These are phyloP conservation scores for Ahaetulla prasina DNA, from an alignment of 2,113 vertebrate species.

Conservation along the genomic window DNA sequence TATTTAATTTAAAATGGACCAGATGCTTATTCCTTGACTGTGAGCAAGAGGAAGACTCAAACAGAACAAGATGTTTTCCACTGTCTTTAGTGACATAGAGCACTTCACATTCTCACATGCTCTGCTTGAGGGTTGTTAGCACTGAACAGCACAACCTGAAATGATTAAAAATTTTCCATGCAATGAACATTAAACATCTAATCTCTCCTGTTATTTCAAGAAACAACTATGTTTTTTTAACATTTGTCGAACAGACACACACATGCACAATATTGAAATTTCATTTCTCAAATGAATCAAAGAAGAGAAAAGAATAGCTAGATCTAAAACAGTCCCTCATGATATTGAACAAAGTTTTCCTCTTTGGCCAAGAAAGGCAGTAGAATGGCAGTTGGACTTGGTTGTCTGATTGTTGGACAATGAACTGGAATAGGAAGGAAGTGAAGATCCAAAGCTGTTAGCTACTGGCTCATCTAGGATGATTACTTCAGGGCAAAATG, in stretches of 20 bases:
- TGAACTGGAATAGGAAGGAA: neutral
- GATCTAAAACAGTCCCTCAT: neutral
- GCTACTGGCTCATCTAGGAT: neutral
- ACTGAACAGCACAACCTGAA: conserved; percentile 32
- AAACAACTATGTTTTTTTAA: conserved; percentile 22
- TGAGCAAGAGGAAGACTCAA: conserved; percentile 19
- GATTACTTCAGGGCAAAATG: neutral
- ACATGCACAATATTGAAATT: neutral
- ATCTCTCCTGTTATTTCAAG: conserved; percentile 14
- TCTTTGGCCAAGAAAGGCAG: neutral
- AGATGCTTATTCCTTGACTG: conserved; percentile 30
- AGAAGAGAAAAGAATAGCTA: neutral
- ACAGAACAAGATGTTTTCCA: conserved; percentile 42
- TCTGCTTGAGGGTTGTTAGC: conserved; percentile 38
- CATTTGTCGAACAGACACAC: neutral
- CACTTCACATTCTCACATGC: conserved; percentile 33
- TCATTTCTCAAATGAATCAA: neutral
- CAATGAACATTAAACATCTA: conserved; percentile 30
- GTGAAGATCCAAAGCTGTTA: neutral
- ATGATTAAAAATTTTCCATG: conserved; percentile 42
- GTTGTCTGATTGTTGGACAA: neutral
- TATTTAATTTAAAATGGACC: conserved; percentile 23
- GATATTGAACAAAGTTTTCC: neutral
- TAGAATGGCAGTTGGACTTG: neutral
- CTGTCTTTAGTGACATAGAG: conserved; percentile 31